phyloP scores from a whole-genome alignment of 2,888 invertebrate genomes.

The Xestobium rufovillosum region DNA sequence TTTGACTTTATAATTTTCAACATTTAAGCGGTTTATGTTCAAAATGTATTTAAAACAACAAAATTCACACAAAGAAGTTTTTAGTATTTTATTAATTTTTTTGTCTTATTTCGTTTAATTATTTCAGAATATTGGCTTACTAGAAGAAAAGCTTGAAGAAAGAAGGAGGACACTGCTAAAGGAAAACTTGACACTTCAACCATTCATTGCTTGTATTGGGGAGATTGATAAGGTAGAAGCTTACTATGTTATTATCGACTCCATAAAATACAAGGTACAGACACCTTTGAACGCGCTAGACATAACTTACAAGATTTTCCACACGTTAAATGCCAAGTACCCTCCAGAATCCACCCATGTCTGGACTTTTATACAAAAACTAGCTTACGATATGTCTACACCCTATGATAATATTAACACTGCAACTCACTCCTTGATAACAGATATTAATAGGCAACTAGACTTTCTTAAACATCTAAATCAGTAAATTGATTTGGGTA shows the following conservation, averaged over 20 bases:
- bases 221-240: background rate
- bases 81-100: too few relatives aligned
- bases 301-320: background rate
- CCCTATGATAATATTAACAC: background rate
- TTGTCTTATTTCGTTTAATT: background rate
- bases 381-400: background rate
- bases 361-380: background rate
- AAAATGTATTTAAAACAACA: too few relatives aligned
- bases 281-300: background rate
- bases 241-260: background rate
- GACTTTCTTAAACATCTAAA: too few relatives aligned
- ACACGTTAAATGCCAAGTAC: constrained; percentile 2
- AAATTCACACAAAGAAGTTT: too few relatives aligned
- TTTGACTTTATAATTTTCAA: too few relatives aligned
- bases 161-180: background rate
- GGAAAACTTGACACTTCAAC: background rate
- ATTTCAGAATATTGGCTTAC: constrained; percentile 1
- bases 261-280: background rate
- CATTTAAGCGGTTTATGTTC: too few relatives aligned
- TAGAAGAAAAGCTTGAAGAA: constrained; percentile 3
- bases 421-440: too few relatives aligned
- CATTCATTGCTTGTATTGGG: background rate
- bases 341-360: background rate
- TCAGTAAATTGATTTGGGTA: too few relatives aligned
- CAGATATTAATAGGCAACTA: too few relatives aligned